Evolutionary conservation across 1,140 invertebrate species (phyloP).

Genomic region (Ditylenchus dipsaci): DNA sequence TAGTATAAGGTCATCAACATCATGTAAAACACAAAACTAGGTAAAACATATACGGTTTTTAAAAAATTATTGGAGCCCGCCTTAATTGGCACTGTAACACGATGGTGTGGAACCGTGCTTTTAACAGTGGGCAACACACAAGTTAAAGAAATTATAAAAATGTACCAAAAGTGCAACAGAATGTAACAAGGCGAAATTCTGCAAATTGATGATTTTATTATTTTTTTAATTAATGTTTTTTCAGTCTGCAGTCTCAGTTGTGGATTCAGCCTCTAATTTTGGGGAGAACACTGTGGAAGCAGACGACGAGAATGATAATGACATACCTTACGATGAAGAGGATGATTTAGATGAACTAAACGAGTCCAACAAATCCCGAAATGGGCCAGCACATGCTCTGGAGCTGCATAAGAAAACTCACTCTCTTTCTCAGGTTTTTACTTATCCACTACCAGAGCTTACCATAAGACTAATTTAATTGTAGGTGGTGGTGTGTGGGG

Average conservation of each 20-base stretch:
- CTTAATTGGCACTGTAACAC: no score
- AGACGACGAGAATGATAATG: conserved; percentile 14
- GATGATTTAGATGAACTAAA: neutral
- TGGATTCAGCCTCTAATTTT: conserved; percentile 55
- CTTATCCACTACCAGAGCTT: neutral
- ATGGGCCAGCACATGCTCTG: neutral
- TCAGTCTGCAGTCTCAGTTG: conserved; percentile 53
- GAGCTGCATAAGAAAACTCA: neutral
- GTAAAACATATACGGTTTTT: no score
- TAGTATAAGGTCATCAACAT: no score
- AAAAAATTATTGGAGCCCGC: no score
- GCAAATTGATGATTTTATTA: no score
- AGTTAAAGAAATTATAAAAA: no score
- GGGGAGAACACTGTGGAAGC: conserved; percentile 44
- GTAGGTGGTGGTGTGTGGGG: conserved; percentile 33
- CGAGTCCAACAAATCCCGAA: neutral
- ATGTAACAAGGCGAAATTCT: no score
- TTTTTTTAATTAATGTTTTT: conserved; percentile 34
- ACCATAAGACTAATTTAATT: neutral
- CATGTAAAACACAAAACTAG: no score
- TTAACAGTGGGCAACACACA: no score
- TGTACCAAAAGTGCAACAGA: no score
- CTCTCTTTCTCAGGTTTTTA: neutral
- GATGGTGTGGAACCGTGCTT: no score
- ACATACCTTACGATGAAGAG: neutral